phyloP scores from a whole-genome alignment of 2,888 invertebrate genomes.

The Phengaris arion region DNA sequence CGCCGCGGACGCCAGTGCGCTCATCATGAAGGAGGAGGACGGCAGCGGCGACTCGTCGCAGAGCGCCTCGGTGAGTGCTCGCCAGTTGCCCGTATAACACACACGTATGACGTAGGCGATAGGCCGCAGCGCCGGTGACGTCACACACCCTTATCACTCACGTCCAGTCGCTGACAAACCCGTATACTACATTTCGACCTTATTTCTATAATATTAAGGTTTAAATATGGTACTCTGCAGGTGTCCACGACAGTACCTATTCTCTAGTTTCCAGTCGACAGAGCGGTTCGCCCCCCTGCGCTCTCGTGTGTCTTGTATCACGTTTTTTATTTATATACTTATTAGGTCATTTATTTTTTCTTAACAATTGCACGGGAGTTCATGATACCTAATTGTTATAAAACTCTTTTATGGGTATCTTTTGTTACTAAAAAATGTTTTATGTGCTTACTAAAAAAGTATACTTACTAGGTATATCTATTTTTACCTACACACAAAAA shows the following conservation, averaged over 20 bases:
- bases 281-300: no score
- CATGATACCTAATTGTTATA: no score
- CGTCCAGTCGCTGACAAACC: background rate
- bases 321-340: no score
- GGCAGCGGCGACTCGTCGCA: constrained; percentile 74
- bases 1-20: constrained; percentile 51
- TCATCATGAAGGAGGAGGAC: constrained; percentile 70
- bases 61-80: constrained; percentile 68
- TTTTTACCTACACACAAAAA: no score
- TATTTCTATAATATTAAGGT: background rate
- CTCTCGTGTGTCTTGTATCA: no score
- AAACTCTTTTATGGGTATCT: no score
- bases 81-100: constrained; percentile 53
- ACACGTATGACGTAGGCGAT: background rate
- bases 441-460: no score
- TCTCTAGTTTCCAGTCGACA: background rate
- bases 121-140: background rate
- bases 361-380: no score
- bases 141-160: constrained; percentile 8
- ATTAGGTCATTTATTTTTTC: no score
- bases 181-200: background rate
- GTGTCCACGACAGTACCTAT: background rate
- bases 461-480: no score
- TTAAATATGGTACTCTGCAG: background rate
- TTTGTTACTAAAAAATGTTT: no score